A percentile compares a stretch with the other conserved stretches of the same genome.
These are phyloP conservation scores for Tolmerus cingulatus DNA, from an alignment of 2,888 invertebrate genomes.

Conservation along the genomic window DNA sequence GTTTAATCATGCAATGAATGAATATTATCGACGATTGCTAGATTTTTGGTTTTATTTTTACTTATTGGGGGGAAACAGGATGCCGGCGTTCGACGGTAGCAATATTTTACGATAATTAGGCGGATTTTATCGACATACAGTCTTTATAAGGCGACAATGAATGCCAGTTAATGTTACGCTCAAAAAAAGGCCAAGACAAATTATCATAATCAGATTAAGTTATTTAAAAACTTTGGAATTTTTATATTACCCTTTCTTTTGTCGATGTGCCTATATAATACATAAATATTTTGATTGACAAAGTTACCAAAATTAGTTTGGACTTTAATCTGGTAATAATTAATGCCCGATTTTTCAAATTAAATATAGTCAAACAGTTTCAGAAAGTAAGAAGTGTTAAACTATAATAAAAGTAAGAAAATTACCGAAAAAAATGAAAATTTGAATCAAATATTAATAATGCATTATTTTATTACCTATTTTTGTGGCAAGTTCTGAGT, in stretches of 20 bases:
- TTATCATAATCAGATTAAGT: not conserved
- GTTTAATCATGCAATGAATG: not conserved
- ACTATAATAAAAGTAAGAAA: too few relatives aligned
- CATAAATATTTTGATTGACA: not conserved
- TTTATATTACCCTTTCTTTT: not conserved
- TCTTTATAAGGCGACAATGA: not conserved
- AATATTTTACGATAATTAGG: not conserved
- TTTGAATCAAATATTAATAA: too few relatives aligned
- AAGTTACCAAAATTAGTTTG: too few relatives aligned
- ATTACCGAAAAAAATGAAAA: too few relatives aligned
- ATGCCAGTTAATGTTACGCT: not conserved
- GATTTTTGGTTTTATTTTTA: not conserved
- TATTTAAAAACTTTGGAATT: not conserved
- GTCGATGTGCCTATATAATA: too few relatives aligned
- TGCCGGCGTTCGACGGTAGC: not conserved
- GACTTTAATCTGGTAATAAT: too few relatives aligned
- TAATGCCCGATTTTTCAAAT: too few relatives aligned
- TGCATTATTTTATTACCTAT: too few relatives aligned
- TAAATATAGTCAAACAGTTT: too few relatives aligned
- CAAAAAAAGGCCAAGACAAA: not conserved
- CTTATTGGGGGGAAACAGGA: constrained; percentile 5
- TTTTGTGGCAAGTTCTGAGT: too few relatives aligned
- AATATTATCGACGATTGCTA: not conserved
- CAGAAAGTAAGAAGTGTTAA: too few relatives aligned
- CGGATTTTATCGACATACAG: not conserved